Conservation (phyloP, 2,113 vertebrate species). For the Butastur rufipennis region DNA sequence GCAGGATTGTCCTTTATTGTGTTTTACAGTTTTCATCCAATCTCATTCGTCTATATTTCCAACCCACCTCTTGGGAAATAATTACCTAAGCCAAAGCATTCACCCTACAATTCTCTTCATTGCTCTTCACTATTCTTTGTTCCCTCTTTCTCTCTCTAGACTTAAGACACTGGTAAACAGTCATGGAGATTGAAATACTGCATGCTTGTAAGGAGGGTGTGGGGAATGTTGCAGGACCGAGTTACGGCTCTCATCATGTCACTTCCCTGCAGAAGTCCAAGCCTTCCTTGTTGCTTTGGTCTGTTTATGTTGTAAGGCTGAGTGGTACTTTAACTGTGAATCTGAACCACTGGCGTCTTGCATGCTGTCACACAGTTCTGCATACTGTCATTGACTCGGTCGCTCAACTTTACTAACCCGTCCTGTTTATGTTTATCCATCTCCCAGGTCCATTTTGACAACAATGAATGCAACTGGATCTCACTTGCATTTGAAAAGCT, state of each 20-base stretch:
- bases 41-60: neutral
- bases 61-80: neutral
- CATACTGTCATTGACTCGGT: neutral
- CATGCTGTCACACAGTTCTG: neutral
- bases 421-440: neutral
- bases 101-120: neutral
- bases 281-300: neutral
- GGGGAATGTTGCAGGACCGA: neutral
- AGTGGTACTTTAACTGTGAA: neutral
- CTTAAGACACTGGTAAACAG: neutral
- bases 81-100: neutral
- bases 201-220: neutral
- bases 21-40: neutral
- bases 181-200: neutral
- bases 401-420: neutral
- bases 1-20: neutral
- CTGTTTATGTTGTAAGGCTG: neutral
- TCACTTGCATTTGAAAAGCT: neutral
- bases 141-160: neutral
- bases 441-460: neutral
- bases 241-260: neutral
- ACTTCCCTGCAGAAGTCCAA: neutral
- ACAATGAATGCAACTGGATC: neutral
- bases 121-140: neutral
- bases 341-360: neutral